Evolutionary conservation across 2,797 vertebrate species (phyloP).

Genomic region (Chrosomus eos): DNA sequence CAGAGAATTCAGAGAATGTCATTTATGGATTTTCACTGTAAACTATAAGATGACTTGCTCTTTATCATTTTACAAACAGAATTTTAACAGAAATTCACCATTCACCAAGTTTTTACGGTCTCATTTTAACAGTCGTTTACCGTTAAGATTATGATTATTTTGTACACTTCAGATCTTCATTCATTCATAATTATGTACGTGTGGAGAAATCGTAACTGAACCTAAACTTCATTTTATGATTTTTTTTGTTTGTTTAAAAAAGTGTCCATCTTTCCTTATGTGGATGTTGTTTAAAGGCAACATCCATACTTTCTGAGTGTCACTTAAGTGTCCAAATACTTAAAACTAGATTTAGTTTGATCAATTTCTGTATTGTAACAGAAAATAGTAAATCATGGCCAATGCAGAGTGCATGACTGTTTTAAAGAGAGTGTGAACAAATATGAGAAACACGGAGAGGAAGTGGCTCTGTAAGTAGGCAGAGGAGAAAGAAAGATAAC

Average conservation of each 20-base stretch:
- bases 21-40: not conserved
- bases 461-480: conserved; percentile 51
- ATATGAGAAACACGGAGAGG: conserved; percentile 38
- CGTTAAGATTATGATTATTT: not conserved
- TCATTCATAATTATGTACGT: not conserved
- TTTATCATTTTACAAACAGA: too few species aligned
- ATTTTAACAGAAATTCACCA: not conserved
- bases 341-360: not conserved
- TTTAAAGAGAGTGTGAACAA: conserved; percentile 38
- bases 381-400: not conserved
- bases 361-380: not conserved
- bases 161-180: not conserved
- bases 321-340: not conserved
- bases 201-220: not conserved
- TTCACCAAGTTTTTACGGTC: not conserved
- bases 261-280: not conserved
- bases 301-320: not conserved
- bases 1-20: not conserved
- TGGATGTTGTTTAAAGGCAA: not conserved
- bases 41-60: not conserved
- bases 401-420: conserved; percentile 48
- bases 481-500: conserved; percentile 48
- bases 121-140: not conserved
- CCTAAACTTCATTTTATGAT: not conserved
- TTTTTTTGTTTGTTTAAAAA: not conserved